Conservation (phyloP, 2,113 vertebrate species). For the Opisthocomus hoazin region DNA sequence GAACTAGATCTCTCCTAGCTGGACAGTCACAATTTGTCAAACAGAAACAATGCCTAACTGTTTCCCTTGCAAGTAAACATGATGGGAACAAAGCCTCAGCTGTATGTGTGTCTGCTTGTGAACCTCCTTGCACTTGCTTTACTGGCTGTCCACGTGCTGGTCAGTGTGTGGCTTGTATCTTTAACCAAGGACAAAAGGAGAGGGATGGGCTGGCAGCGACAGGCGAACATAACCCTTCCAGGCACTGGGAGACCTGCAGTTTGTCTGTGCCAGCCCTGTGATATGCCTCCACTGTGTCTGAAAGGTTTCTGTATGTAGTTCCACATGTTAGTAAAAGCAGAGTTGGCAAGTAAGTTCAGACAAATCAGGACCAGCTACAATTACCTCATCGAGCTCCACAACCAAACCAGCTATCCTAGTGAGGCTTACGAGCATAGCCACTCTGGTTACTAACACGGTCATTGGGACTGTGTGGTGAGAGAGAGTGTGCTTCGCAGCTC, state of each 20-base stretch:
- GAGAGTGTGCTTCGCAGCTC: background rate
- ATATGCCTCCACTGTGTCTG: background rate
- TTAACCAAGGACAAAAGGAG: background rate
- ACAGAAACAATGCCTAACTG: constrained; percentile 54
- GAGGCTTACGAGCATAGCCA: background rate
- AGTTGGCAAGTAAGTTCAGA: background rate
- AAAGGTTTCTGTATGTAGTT: background rate
- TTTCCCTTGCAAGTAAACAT: constrained; percentile 46
- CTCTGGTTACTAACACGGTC: background rate
- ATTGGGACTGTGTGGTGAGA: background rate
- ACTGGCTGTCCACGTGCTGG: background rate
- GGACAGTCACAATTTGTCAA: constrained; percentile 40
- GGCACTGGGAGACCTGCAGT: background rate
- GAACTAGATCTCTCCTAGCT: constrained; percentile 10
- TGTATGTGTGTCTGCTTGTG: background rate
- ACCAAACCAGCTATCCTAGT: background rate
- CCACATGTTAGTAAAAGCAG: background rate
- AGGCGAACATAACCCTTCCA: background rate
- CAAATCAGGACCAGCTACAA: background rate
- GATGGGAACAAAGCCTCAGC: constrained; percentile 12
- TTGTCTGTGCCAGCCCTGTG: background rate
- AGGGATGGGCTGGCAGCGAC: background rate
- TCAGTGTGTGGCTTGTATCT: background rate
- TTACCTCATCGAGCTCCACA: background rate
- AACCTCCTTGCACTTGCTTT: constrained; percentile 19